A percentile compares a stretch with the other conserved stretches of the same genome.
Evolutionary conservation across 2,113 vertebrate species (phyloP).

Genomic region (Bubo scandiacus): DNA sequence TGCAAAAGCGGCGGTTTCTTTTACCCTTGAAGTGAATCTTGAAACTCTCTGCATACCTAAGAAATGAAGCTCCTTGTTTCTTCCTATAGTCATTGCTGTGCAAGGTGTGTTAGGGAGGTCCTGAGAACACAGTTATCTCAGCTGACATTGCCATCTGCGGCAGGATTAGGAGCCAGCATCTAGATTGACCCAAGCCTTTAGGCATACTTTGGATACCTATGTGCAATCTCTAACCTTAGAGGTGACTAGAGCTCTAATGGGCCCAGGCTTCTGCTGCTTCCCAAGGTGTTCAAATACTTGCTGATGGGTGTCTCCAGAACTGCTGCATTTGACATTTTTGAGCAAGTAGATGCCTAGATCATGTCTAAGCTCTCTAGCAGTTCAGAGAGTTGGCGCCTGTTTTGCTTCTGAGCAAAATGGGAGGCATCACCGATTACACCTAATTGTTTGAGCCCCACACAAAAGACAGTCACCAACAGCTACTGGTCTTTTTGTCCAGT

Average conservation of each 20-base stretch:
- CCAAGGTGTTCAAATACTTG: not conserved
- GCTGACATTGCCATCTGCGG: accelerated
- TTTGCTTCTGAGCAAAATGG: not conserved
- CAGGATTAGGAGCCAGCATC: not conserved
- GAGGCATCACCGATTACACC: not conserved
- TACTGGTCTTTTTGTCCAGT: not conserved
- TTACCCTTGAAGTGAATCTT: not conserved
- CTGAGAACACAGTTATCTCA: not conserved
- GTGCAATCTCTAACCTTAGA: not conserved
- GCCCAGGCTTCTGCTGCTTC: not conserved
- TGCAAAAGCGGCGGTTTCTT: not conserved
- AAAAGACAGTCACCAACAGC: not conserved
- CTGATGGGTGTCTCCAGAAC: not conserved
- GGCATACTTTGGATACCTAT: not conserved
- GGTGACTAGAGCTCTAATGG: not conserved
- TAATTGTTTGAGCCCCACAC: not conserved
- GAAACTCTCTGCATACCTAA: not conserved
- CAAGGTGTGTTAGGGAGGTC: not conserved
- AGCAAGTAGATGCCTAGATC: not conserved
- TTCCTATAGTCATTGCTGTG: not conserved
- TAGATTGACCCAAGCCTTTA: not conserved
- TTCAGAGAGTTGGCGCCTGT: not conserved
- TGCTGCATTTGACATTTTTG: not conserved
- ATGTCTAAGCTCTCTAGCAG: not conserved
- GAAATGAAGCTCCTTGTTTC: not conserved